phyloP scores from a whole-genome alignment of 30 jellyfish, hydroid and myxozoan genomes.

The Phacellophora camtschatica region DNA sequence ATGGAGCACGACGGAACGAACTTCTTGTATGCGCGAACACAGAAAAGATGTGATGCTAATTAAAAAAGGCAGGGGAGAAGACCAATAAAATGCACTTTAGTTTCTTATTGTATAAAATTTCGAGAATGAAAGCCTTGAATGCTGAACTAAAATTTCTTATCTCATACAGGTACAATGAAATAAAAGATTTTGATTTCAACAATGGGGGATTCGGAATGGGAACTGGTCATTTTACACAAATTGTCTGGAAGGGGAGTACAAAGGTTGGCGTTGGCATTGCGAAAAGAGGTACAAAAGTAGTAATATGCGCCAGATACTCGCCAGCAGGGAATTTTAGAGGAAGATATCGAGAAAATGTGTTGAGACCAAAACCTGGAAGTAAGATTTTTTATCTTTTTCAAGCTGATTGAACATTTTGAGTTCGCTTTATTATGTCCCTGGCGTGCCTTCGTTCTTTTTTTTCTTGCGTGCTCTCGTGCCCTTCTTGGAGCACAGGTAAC shows the following conservation, averaged over 20 bases:
- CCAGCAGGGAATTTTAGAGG: constrained; percentile 67
- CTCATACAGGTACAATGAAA: constrained; percentile 62
- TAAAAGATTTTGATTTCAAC: constrained; percentile 50
- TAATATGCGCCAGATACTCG: constrained; percentile 72
- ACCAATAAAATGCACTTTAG: too few relatives aligned
- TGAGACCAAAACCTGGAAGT: constrained; percentile 62
- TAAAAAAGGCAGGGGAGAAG: too few relatives aligned
- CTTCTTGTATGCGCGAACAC: too few relatives aligned
- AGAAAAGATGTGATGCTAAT: too few relatives aligned
- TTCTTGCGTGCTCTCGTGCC: too few relatives aligned
- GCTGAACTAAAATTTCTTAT: neutral
- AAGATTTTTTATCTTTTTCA: neutral
- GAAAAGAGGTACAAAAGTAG: constrained; percentile 37
- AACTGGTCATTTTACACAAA: constrained; percentile 80
- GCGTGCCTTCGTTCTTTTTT: too few relatives aligned
- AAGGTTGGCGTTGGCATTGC: constrained; percentile 77
- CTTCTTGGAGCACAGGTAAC: too few relatives aligned
- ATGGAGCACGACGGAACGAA: too few relatives aligned
- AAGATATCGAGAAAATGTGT: constrained; percentile 43
- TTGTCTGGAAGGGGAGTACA: constrained; percentile 74
- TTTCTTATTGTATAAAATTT: neutral
- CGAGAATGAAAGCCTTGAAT: neutral
- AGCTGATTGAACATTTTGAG: neutral
- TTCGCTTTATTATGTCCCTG: too few relatives aligned
- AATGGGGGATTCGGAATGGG: constrained; percentile 30